phyloP scores from a whole-genome alignment of 23 tunicate genomes.

The Aplidium turbinatum region DNA sequence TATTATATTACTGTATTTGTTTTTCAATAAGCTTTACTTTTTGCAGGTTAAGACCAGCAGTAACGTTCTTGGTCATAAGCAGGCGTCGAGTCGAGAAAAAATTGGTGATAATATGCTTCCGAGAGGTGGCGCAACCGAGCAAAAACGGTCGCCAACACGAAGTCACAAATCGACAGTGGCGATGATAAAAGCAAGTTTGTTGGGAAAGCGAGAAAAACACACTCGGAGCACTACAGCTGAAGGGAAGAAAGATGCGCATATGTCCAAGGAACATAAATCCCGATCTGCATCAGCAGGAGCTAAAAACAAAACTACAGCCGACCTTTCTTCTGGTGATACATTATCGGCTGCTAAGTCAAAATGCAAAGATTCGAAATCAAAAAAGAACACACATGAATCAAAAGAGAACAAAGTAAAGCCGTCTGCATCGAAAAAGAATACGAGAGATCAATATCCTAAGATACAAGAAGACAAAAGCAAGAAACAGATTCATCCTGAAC shows the following conservation, averaged over 20 bases:
- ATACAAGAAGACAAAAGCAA: constrained; percentile 4
- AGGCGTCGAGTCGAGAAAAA: too few species aligned
- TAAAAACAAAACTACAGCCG: constrained; percentile 4
- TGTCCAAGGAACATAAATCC: not conserved
- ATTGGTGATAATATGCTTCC: too few species aligned
- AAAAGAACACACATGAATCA: constrained; percentile 21
- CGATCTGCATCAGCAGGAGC: constrained; percentile 29
- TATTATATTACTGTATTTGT: too few species aligned
- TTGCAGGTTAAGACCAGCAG: too few species aligned
- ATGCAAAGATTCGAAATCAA: constrained; percentile 15
- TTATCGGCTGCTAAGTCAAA: not conserved
- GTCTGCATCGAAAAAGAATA: not conserved
- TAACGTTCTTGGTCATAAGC: too few species aligned
- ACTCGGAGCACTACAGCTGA: constrained; percentile 31
- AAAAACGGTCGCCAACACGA: not conserved
- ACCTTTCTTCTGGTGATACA: constrained; percentile 1
- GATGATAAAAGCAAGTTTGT: constrained; percentile 42
- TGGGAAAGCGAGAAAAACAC: constrained; percentile 50
- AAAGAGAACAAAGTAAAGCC: constrained; percentile 15
- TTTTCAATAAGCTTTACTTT: too few species aligned
- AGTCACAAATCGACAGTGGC: constrained; percentile 66
- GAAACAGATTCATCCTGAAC: too few species aligned
- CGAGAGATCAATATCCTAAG: not conserved
- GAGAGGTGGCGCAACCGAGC: too few species aligned
- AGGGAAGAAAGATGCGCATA: constrained; percentile 1